Percentiles rank a stretch among this genome's conserved stretches.
These are phyloP conservation scores for Peromyscus aztecus DNA, from an alignment of 2,797 vertebrate species.

Conservation along the genomic window DNA sequence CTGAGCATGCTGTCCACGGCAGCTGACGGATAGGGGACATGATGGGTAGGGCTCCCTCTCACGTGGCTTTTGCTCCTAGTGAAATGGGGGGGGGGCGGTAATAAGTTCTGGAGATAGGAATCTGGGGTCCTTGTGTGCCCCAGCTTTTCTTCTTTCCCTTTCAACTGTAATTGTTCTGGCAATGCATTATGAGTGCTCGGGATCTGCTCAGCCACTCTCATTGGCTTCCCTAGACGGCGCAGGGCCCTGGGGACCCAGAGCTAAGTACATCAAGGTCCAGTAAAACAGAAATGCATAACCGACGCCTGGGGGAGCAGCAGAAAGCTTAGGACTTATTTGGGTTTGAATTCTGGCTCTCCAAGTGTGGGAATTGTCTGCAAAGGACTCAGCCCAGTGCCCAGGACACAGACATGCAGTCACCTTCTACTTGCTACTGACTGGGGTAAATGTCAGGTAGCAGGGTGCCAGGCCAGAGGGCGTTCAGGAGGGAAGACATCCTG, in stretches of 20 bases:
- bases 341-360: constrained; percentile 29
- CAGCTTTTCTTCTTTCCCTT: not conserved
- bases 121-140: not conserved
- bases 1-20: not conserved
- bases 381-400: not conserved
- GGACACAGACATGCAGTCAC: not conserved
- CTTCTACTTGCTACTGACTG: no score
- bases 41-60: not conserved
- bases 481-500: not conserved
- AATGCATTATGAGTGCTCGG: not conserved
- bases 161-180: not conserved
- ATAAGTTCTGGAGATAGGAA: not conserved
- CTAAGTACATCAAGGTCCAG: not conserved
- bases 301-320: not conserved
- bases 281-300: not conserved
- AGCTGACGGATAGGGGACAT: not conserved
- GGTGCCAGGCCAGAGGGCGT: not conserved
- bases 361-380: not conserved
- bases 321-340: not conserved
- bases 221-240: not conserved
- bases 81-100: not conserved
- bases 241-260: not conserved
- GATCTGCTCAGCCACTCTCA: not conserved
- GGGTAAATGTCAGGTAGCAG: not conserved
- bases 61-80: not conserved